These are phyloP conservation scores for Smutsia temminckii DNA, from an alignment of 2,797 vertebrate genomes.

Conservation along the genomic window DNA sequence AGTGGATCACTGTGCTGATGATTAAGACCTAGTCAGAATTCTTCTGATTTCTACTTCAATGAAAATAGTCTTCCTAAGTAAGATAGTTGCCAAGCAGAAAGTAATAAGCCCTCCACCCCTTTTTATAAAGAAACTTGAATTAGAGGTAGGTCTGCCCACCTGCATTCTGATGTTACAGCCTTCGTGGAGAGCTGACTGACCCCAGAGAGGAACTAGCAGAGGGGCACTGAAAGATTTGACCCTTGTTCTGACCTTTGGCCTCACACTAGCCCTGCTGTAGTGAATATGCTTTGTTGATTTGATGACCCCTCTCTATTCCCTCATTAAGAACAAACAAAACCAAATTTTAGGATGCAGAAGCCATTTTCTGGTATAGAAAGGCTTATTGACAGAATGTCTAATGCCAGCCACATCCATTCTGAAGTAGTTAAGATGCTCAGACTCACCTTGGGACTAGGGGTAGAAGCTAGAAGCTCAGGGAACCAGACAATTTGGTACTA, in stretches of 20 bases:
- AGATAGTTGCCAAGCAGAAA: conserved; percentile 1
- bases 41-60: conserved; percentile 29
- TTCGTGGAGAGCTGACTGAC: not conserved
- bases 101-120: not conserved
- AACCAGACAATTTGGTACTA: not conserved
- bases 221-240: not conserved
- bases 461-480: not conserved
- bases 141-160: not conserved
- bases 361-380: not conserved
- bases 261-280: not conserved
- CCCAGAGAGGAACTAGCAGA: not conserved
- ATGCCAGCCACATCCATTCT: not conserved
- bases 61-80: not conserved
- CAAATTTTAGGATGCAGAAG: not conserved
- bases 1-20: not conserved
- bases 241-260: not conserved
- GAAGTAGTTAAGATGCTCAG: not conserved
- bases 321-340: not conserved
- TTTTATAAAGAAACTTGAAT: not conserved
- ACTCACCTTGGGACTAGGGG: not conserved
- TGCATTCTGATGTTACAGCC: not conserved
- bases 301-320: not conserved
- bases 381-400: not conserved
- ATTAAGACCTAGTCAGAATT: conserved; percentile 23
- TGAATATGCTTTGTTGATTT: not conserved